These are phyloP conservation scores for Odontesthes bonariensis DNA, from an alignment of 2,113 vertebrate genomes.

Conservation along the genomic window DNA sequence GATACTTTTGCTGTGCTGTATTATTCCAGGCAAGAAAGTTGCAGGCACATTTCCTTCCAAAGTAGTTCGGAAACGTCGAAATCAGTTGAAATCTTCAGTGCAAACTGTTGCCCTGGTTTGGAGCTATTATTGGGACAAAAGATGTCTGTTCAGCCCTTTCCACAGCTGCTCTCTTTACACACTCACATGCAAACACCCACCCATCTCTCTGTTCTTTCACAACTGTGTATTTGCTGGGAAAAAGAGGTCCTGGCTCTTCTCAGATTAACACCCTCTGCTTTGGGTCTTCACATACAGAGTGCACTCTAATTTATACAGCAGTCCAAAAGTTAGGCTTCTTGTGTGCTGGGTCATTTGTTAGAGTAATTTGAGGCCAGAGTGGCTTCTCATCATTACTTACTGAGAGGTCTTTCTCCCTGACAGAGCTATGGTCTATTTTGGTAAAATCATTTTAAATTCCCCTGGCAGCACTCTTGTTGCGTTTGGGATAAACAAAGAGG, in stretches of 20 bases:
- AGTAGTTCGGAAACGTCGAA: constrained; percentile 44
- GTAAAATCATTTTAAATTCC: constrained; percentile 71
- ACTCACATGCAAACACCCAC: constrained; percentile 61
- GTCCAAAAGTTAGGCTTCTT: constrained; percentile 26
- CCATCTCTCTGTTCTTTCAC: constrained; percentile 72
- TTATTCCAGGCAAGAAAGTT: constrained; percentile 40
- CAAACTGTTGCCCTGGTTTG: constrained; percentile 65
- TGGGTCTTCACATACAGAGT: constrained; percentile 7
- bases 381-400: constrained; percentile 47
- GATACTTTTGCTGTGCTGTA: constrained; percentile 2
- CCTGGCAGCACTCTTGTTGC: constrained; percentile 61
- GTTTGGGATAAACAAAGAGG: constrained; percentile 62
- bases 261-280: constrained; percentile 38
- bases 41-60: constrained; percentile 34
- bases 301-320: constrained; percentile 20
- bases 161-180: constrained; percentile 76
- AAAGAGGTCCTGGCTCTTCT: constrained; percentile 59
- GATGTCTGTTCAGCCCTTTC: constrained; percentile 80
- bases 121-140: constrained; percentile 79
- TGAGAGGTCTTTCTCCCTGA: constrained; percentile 50
- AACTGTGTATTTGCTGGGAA: constrained; percentile 62
- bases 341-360: constrained; percentile 34
- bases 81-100: constrained; percentile 42
- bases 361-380: constrained; percentile 47
- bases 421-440: constrained; percentile 64